Percentiles rank a stretch among this genome's conserved stretches.
Evolutionary conservation across 2,797 vertebrate species (phyloP).

Genomic region (Tachyglossus aculeatus): DNA sequence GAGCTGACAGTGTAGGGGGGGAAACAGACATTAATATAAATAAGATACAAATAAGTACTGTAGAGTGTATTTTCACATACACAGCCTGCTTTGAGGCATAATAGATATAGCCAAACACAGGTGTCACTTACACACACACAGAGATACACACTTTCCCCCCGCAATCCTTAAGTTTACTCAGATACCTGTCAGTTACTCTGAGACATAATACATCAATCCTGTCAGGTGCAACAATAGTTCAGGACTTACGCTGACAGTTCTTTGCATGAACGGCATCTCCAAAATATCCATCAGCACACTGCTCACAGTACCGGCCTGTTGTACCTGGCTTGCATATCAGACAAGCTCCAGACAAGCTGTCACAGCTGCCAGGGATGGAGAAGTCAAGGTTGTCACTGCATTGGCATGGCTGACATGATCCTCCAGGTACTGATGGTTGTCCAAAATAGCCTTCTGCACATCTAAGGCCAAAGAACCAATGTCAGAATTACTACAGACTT

Average conservation of each 20-base stretch:
- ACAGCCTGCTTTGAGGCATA: no score
- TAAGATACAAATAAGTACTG: no score
- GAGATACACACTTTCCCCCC: constrained; percentile 36
- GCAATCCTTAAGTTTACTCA: constrained; percentile 37
- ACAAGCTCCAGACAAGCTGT: constrained; percentile 91
- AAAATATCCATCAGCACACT: constrained; percentile 89
- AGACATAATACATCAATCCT: constrained; percentile 64
- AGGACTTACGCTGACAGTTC: constrained; percentile 90
- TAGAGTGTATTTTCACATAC: no score
- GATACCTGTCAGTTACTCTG: constrained; percentile 46
- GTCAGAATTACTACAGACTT: constrained; percentile 35
- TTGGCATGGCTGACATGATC: constrained; percentile 86
- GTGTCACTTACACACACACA: constrained; percentile 18
- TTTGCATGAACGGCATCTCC: constrained; percentile 87
- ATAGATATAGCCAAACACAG: no score
- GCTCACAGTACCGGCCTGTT: constrained; percentile 84
- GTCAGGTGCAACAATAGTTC: constrained; percentile 68
- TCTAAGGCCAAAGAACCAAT: constrained; percentile 71
- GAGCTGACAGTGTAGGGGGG: no score
- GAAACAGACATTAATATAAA: no score
- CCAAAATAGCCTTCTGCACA: constrained; percentile 93
- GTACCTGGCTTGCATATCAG: constrained; percentile 89
- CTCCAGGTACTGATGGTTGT: constrained; percentile 83
- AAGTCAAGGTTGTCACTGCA: constrained; percentile 93
- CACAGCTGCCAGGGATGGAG: constrained; percentile 85